These are phyloP conservation scores for Diachasmimorpha longicaudata DNA, from an alignment of 1,140 invertebrate genomes.

Conservation along the genomic window DNA sequence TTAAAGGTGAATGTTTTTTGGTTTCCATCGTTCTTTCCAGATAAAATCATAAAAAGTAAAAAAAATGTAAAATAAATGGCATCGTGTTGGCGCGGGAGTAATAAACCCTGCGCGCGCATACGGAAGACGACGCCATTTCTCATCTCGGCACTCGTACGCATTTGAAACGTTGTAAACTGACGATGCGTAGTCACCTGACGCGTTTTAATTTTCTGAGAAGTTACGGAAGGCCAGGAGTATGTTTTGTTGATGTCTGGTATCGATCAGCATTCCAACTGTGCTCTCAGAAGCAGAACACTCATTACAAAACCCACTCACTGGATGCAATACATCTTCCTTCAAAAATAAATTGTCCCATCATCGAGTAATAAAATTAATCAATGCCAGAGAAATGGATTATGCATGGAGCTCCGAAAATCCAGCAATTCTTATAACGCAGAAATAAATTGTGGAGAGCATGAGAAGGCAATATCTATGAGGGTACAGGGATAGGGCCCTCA, in stretches of 20 bases:
- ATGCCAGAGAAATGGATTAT: neutral
- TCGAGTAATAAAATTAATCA: neutral
- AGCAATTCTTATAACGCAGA: neutral
- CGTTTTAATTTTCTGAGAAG: neutral
- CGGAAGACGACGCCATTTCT: neutral
- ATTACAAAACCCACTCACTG: neutral
- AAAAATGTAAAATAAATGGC: neutral
- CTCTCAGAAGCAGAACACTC: neutral
- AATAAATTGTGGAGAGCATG: neutral
- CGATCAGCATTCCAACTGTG: neutral
- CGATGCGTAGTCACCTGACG: neutral
- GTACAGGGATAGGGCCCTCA: slow-evolving; percentile 13
- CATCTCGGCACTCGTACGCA: neutral
- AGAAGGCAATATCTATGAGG: neutral
- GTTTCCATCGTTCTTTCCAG: too few species aligned
- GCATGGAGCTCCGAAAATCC: neutral
- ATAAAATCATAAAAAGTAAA: neutral
- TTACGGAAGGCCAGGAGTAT: neutral
- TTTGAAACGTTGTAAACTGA: neutral
- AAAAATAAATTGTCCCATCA: neutral
- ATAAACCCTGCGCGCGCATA: neutral
- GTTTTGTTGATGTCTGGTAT: neutral
- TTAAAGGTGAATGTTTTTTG: too few species aligned
- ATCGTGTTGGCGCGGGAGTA: neutral
- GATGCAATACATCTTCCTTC: neutral